These are phyloP conservation scores for Epicauta chinensis DNA, from an alignment of 1,140 invertebrate species.

Conservation along the genomic window DNA sequence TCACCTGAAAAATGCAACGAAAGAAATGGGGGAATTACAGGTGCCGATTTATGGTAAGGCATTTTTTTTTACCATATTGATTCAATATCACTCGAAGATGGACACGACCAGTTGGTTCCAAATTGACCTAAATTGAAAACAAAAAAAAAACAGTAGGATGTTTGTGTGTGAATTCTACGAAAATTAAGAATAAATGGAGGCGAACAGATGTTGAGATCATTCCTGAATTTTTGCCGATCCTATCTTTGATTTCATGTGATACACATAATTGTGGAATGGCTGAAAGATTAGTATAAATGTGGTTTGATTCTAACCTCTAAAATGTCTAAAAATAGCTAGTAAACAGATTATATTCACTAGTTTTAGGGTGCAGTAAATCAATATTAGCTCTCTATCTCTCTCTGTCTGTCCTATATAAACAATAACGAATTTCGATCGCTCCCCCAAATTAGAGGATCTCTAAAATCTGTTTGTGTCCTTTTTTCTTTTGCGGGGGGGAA, in stretches of 20 bases:
- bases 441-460: slow-evolving; percentile 36
- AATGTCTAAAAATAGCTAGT: slow-evolving; percentile 12
- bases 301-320: slow-evolving; percentile 7
- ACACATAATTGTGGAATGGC: too few relatives aligned
- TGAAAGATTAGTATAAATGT: too few relatives aligned
- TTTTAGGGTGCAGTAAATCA: slow-evolving; percentile 18
- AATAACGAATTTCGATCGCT: too few relatives aligned
- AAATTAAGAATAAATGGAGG: too few relatives aligned
- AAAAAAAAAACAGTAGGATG: too few relatives aligned
- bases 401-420: too few relatives aligned
- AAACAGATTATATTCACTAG: neutral
- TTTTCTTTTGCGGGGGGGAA: neutral
- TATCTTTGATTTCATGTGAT: too few relatives aligned
- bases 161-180: too few relatives aligned
- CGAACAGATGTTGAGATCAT: too few relatives aligned
- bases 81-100: slow-evolving; percentile 88
- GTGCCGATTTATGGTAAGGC: slow-evolving; percentile 17
- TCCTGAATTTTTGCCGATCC: too few relatives aligned
- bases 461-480: neutral
- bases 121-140: slow-evolving; percentile 66
- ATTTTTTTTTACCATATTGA: slow-evolving; percentile 33
- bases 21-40: too few relatives aligned
- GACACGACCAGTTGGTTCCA: slow-evolving; percentile 93
- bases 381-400: slow-evolving; percentile 12
- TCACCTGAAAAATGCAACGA: too few relatives aligned